Conservation (phyloP, 2,888 invertebrate species). For the Epicampocera succincta region DNA sequence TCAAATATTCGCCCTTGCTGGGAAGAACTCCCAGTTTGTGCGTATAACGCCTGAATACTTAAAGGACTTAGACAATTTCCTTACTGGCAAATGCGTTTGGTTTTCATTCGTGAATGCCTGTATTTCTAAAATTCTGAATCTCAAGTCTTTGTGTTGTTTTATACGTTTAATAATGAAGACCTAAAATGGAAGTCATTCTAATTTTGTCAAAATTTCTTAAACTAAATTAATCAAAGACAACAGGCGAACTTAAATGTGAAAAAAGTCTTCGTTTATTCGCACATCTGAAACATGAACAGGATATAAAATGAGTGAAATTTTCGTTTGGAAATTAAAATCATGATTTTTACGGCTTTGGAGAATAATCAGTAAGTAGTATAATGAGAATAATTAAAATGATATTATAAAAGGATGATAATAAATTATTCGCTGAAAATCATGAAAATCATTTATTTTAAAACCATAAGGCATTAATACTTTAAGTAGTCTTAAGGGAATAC, state of each 20-base stretch:
- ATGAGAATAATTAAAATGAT: constrained; percentile 21
- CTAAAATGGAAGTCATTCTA: constrained; percentile 60
- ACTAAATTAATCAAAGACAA: constrained; percentile 57
- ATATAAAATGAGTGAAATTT: constrained; percentile 26
- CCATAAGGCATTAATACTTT: not conserved
- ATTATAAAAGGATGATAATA: constrained; percentile 16
- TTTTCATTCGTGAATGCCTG: constrained; percentile 31
- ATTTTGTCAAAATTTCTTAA: constrained; percentile 49
- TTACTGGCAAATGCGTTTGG: constrained; percentile 30
- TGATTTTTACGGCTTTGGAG: constrained; percentile 25
- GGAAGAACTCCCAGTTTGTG: not conserved
- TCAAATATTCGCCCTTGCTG: too few relatives aligned
- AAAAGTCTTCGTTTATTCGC: not conserved
- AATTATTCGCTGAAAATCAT: not conserved
- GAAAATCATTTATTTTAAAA: not conserved
- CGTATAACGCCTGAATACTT: constrained; percentile 10
- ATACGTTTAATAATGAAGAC: constrained; percentile 53
- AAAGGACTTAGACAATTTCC: constrained; percentile 54
- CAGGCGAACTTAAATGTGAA: not conserved
- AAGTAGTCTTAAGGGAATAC: too few relatives aligned
- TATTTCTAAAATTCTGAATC: constrained; percentile 39
- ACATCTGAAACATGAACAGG: not conserved
- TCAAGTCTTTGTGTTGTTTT: constrained; percentile 30
- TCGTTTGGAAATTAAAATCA: constrained; percentile 11
- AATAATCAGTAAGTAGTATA: not conserved